phyloP scores from a whole-genome alignment of 2,797 vertebrate species.

The Calcarius lapponicus region DNA sequence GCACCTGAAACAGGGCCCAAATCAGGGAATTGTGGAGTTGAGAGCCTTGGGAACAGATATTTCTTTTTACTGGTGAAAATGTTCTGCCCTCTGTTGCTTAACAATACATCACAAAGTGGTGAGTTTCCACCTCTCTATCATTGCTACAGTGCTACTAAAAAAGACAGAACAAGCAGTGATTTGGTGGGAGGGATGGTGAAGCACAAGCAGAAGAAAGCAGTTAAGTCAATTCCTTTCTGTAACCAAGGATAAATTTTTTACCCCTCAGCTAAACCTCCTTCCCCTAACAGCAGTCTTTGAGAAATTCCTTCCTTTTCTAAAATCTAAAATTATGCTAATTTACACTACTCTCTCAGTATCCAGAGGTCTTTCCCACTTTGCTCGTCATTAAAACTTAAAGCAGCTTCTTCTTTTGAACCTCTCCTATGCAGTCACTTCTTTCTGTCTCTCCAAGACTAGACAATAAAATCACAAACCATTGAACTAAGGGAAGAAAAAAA shows the following conservation, averaged over 20 bases:
- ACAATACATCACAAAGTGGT: neutral
- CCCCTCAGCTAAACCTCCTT: neutral
- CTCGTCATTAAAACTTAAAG: neutral
- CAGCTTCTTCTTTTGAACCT: neutral
- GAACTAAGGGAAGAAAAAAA: neutral
- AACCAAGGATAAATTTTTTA: neutral
- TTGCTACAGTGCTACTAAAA: neutral
- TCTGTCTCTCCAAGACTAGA: neutral
- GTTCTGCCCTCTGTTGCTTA: neutral
- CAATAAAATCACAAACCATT: neutral
- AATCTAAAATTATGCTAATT: neutral
- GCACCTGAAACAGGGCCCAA: slow-evolving; percentile 47
- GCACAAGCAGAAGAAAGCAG: neutral
- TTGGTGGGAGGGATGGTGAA: neutral
- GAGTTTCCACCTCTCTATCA: neutral
- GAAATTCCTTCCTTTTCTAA: neutral
- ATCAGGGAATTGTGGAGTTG: neutral
- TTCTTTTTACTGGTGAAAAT: neutral
- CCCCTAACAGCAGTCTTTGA: neutral
- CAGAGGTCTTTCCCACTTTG: neutral
- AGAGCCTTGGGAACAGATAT: neutral
- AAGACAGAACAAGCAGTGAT: neutral
- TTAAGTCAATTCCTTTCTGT: neutral
- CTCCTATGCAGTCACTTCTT: neutral
- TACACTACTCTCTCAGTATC: neutral